Evolutionary conservation across 2,113 vertebrate genomes (phyloP).

Genomic region (Aegotheles bennettii): DNA sequence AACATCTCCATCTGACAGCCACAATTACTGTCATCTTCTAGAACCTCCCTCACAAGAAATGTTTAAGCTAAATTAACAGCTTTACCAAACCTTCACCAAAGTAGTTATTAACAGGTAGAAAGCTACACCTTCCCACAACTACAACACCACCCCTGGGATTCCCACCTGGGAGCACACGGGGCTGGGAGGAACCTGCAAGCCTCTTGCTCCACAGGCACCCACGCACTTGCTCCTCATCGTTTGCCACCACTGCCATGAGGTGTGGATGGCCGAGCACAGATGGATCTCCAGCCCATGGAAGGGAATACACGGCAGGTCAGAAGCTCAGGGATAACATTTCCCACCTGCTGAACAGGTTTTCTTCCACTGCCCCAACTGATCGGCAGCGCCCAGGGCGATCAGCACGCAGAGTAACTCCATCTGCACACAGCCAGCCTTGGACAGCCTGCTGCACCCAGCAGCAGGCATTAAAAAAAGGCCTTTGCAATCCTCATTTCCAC

Average conservation of each 20-base stretch:
- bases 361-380: neutral
- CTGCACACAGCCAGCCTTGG: neutral
- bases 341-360: neutral
- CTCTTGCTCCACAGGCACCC: neutral
- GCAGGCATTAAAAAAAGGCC: neutral
- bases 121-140: constrained; percentile 24
- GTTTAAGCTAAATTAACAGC: constrained; percentile 50
- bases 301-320: neutral
- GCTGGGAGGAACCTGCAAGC: neutral
- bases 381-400: neutral
- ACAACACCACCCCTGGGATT: neutral
- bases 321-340: neutral
- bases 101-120: constrained; percentile 46
- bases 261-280: fast-evolving
- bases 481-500: neutral
- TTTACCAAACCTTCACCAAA: constrained; percentile 33
- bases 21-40: constrained; percentile 56
- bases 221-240: fast-evolving
- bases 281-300: neutral
- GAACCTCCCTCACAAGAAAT: constrained; percentile 20
- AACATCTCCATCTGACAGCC: neutral
- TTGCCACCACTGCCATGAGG: fast-evolving
- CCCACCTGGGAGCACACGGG: fast-evolving
- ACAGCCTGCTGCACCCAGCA: fast-evolving
- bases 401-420: neutral